Conservation (phyloP, 1,140 invertebrate species). For the Psix sp. region DNA sequence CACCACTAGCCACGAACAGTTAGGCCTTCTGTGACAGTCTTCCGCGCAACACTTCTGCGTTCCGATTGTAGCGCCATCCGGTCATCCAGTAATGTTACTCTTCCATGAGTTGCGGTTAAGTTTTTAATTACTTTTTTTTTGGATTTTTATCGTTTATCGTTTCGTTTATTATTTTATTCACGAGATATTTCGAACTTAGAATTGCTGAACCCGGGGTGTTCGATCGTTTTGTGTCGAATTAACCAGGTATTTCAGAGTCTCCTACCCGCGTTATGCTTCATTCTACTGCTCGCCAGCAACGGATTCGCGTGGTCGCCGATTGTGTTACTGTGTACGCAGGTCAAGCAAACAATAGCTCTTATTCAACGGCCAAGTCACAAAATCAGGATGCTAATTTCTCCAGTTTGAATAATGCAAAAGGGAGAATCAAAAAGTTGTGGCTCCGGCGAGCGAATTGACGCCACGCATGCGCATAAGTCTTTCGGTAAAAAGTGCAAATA, state of each 20-base stretch:
- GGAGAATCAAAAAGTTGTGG: constrained; percentile 18
- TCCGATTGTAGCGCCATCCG: constrained; percentile 19
- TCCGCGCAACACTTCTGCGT: constrained; percentile 34
- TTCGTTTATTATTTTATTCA: constrained; percentile 60
- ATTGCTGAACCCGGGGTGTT: constrained; percentile 61
- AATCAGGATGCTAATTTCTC: constrained; percentile 76
- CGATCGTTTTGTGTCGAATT: constrained; percentile 58
- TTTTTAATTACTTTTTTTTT: constrained; percentile 27
- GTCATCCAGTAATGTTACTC: neutral
- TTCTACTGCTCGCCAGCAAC: constrained; percentile 74
- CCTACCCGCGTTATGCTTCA: constrained; percentile 78
- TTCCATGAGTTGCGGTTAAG: constrained; percentile 31
- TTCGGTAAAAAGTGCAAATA: constrained; percentile 55
- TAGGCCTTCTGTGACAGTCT: constrained; percentile 54
- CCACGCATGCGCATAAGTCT: constrained; percentile 7
- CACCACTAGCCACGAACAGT: constrained; percentile 18
- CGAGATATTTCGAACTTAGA: constrained; percentile 62
- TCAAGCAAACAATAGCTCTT: constrained; percentile 32
- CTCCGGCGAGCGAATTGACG: constrained; percentile 18
- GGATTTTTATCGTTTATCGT: constrained; percentile 44
- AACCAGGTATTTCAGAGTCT: constrained; percentile 71
- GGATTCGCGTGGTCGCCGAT: constrained; percentile 55
- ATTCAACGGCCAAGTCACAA: constrained; percentile 69
- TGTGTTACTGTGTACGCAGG: constrained; percentile 12
- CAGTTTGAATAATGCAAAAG: constrained; percentile 53